These are phyloP conservation scores for Alligator mississippiensis DNA, from an alignment of 2,113 vertebrate genomes.

Conservation along the genomic window DNA sequence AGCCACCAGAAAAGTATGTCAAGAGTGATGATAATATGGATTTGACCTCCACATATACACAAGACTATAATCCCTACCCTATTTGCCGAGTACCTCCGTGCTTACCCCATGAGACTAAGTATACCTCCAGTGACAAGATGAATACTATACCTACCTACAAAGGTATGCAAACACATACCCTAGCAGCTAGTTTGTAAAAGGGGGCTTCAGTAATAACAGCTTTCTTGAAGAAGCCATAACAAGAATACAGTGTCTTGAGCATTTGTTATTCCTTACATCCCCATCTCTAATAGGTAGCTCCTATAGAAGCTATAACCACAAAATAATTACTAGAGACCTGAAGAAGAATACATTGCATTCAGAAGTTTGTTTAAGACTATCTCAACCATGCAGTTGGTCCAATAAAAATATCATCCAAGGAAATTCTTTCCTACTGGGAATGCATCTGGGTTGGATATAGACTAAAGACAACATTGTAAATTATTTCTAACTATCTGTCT, in stretches of 20 bases:
- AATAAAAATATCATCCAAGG: too few species aligned
- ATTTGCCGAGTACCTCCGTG: constrained; percentile 12
- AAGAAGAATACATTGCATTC: too few species aligned
- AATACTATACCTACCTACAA: constrained; percentile 65
- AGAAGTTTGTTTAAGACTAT: too few species aligned
- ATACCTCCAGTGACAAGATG: constrained; percentile 36
- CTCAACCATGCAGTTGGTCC: too few species aligned
- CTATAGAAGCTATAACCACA: neutral
- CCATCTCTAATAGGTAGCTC: neutral
- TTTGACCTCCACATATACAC: constrained; percentile 69
- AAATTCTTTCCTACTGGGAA: too few species aligned
- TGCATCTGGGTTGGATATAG: too few species aligned
- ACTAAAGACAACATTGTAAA: neutral
- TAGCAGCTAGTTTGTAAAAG: neutral
- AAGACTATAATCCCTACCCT: constrained; percentile 58
- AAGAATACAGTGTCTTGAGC: neutral
- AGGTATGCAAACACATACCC: constrained; percentile 54
- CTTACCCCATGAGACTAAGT: constrained; percentile 38
- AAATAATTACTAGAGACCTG: too few species aligned
- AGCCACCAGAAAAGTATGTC: neutral
- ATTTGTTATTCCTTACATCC: neutral
- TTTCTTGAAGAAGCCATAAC: neutral
- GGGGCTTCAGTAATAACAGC: neutral
- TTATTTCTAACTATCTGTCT: neutral
- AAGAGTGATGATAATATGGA: constrained; percentile 67